These are phyloP conservation scores for Ploceus nigricollis DNA, from an alignment of 2,113 vertebrate species.

Conservation along the genomic window DNA sequence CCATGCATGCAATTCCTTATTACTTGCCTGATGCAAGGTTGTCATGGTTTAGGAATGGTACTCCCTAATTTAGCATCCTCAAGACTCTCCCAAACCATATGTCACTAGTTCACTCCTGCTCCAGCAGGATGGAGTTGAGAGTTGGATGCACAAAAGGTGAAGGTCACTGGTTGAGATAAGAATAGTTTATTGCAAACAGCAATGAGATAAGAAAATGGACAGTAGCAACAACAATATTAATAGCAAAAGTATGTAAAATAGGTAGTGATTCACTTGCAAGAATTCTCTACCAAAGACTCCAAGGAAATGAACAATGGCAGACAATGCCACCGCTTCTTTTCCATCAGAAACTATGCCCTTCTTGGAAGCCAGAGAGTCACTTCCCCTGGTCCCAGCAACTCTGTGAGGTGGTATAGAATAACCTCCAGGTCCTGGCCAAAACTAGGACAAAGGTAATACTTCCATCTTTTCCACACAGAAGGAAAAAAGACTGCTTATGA, in stretches of 20 bases:
- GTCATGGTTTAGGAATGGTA: neutral
- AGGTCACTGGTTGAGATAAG: neutral
- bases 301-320: neutral
- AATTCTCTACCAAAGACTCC: neutral
- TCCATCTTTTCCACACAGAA: neutral
- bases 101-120: rapidly evolving
- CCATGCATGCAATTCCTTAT: neutral
- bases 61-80: rapidly evolving
- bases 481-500: neutral
- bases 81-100: neutral
- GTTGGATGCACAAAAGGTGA: neutral
- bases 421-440: neutral
- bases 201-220: neutral
- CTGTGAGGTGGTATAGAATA: neutral
- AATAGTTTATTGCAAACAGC: neutral
- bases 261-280: neutral
- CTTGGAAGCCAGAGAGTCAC: neutral
- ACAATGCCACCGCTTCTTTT: neutral
- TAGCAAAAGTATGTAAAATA: neutral
- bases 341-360: neutral
- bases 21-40: neutral
- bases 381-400: neutral
- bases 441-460: neutral
- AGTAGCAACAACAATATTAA: neutral
- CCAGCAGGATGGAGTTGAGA: neutral